Percentiles rank a stretch among this genome's conserved stretches.
Conservation (phyloP, 2,113 vertebrate species). For the Rhinolophus sinicus region DNA sequence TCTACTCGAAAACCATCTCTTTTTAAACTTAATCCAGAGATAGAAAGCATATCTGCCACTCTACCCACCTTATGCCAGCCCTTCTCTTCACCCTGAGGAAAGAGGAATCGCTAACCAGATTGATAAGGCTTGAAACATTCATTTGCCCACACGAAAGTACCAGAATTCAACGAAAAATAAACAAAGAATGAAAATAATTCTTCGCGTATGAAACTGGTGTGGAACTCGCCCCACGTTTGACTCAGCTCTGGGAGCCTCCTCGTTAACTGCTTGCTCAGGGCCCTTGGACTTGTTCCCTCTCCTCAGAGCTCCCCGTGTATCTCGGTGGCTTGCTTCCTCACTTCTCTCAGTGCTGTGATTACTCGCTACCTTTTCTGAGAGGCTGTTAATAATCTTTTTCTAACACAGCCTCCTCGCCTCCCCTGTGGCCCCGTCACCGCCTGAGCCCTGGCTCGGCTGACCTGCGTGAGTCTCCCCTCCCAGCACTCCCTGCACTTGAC, state of each 20-base stretch:
- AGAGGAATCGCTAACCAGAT: background rate
- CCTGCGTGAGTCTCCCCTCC: too few relatives aligned
- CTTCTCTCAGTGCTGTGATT: background rate
- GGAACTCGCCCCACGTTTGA: fast-evolving
- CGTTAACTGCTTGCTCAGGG: background rate
- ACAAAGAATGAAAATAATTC: background rate
- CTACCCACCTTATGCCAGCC: background rate
- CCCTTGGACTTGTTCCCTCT: background rate
- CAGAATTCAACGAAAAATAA: background rate
- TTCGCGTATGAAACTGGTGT: background rate
- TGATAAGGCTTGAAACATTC: background rate
- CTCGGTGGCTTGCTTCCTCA: background rate
- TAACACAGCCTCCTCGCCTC: background rate
- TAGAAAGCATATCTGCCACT: background rate
- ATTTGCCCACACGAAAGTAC: background rate
- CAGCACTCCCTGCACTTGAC: too few relatives aligned
- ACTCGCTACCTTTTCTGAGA: background rate
- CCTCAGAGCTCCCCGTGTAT: background rate
- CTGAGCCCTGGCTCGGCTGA: too few relatives aligned
- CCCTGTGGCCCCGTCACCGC: background rate
- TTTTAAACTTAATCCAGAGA: constrained; percentile 18
- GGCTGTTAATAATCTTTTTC: background rate
- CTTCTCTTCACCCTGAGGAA: background rate
- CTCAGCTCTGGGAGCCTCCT: background rate
- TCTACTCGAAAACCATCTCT: background rate